Evolutionary conservation across 2,113 vertebrate genomes (phyloP), one percentile per base, ranked within the genome.

Genomic region (Dissostichus mawsoni): DNA sequence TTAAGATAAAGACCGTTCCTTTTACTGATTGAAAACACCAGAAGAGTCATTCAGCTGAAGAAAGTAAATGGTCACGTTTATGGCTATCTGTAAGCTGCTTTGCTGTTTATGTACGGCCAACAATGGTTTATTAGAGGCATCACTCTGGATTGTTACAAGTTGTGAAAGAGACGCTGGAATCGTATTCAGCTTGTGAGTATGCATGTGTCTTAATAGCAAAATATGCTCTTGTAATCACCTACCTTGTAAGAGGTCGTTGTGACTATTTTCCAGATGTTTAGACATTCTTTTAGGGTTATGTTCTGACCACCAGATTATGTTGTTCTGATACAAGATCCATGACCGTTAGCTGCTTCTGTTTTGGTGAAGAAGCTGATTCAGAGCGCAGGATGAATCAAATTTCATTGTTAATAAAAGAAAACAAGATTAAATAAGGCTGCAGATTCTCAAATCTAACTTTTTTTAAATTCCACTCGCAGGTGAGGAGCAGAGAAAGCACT

Each of bases 271-370:
- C 36, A 41, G 36, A 41, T 41, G 36, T 41, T 41, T 41, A 41
- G 8, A 41, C 36, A 52, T 52, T 11, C 55, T 58, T 23, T 20
- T 56, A 5, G 3, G 10, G 10, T 36, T 17, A 17, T 36, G 16
- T 36, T 59, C 57, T 59, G 33, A 62, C 10, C 25, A 58, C 13
- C 59, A 41, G 33, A 5, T 41, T 62, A 11, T 11, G 2, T 20
- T 55, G 5, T 55, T 57, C 23, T 58, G 57, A 58, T 70, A 58
- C 53, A 70, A 2, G 7, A 58, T 14, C 69, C 69, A 70, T 45
- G 53, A 47, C 36, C 68, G 13, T 70, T 41, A 25, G 69, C 68
- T 55, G 48, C 12, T 52, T 25, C 17, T 33, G 16, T 11, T 20
- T 41, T 5, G 36, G 36, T 7, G 5, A 7, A 41, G 5, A 41